These are phyloP conservation scores for Neoseiulus cucumeris DNA, from an alignment of 1,140 invertebrate genomes.

Conservation along the genomic window DNA sequence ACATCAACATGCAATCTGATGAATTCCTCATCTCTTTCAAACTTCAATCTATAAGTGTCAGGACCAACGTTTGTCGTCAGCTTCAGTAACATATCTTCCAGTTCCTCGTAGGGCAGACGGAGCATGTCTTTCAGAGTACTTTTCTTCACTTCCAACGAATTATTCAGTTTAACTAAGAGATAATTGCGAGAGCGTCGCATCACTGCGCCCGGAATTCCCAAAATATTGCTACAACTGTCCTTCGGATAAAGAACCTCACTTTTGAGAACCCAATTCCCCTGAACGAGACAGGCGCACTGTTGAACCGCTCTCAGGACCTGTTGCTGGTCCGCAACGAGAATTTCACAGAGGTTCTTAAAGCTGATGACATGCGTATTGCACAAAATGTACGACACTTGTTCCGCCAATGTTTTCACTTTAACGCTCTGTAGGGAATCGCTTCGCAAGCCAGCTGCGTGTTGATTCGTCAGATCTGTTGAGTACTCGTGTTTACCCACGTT, in stretches of 20 bases:
- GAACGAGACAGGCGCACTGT: constrained; percentile 4
- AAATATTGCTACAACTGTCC: neutral
- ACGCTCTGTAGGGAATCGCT: neutral
- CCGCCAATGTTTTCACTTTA: neutral
- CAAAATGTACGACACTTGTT: neutral
- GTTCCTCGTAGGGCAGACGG: neutral
- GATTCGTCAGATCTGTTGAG: neutral
- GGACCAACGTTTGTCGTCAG: neutral
- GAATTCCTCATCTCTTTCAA: neutral
- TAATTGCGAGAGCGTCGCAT: constrained; percentile 5
- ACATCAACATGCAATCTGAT: neutral
- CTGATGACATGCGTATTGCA: neutral
- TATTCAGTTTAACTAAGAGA: neutral
- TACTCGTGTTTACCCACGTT: neutral
- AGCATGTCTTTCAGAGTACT: neutral
- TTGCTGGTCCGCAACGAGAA: neutral
- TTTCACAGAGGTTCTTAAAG: neutral
- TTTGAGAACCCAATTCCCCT: constrained; percentile 3
- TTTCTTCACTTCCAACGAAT: neutral
- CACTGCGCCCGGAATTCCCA: neutral
- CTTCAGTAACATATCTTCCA: neutral
- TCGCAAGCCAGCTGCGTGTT: neutral
- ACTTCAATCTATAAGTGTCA: neutral
- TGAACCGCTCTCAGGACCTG: constrained; percentile 5
- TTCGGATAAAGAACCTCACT: neutral